These are phyloP conservation scores for Nicator chloris DNA, from an alignment of 2,113 vertebrate genomes.

Conservation along the genomic window DNA sequence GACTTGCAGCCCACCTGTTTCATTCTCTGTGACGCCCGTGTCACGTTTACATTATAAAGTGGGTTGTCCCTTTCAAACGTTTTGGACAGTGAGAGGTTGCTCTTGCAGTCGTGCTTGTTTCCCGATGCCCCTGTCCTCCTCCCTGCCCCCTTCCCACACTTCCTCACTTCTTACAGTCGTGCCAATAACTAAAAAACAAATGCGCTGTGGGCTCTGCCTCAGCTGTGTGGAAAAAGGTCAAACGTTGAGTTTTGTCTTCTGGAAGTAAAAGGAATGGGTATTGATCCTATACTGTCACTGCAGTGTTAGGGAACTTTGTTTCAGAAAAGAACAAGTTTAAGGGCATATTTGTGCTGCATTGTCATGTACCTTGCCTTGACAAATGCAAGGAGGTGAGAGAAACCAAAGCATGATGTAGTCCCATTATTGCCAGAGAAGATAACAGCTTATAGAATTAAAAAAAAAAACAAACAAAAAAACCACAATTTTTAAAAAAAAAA, in stretches of 20 bases:
- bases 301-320: not conserved
- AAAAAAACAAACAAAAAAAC: too few relatives aligned
- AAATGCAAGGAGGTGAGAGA: not conserved
- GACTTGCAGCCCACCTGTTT: not conserved
- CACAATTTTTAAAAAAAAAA: too few relatives aligned
- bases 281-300: not conserved
- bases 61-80: rapidly evolving
- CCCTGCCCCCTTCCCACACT: rapidly evolving
- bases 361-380: rapidly evolving
- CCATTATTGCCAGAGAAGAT: not conserved
- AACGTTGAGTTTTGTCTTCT: not conserved
- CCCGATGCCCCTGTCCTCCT: not conserved
- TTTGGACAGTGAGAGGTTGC: not conserved
- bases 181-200: not conserved
- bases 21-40: rapidly evolving
- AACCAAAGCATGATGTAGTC: not conserved
- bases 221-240: not conserved
- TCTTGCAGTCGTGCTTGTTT: not conserved
- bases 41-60: rapidly evolving
- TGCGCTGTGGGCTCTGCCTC: not conserved
- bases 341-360: not conserved
- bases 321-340: not conserved
- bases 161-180: rapidly evolving
- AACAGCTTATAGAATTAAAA: not conserved
- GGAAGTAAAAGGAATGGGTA: not conserved